A percentile compares a stretch with the other conserved stretches of the same genome.
These are phyloP conservation scores for Pelodiscus sinensis DNA, from an alignment of 2,113 vertebrate genomes.

Conservation along the genomic window DNA sequence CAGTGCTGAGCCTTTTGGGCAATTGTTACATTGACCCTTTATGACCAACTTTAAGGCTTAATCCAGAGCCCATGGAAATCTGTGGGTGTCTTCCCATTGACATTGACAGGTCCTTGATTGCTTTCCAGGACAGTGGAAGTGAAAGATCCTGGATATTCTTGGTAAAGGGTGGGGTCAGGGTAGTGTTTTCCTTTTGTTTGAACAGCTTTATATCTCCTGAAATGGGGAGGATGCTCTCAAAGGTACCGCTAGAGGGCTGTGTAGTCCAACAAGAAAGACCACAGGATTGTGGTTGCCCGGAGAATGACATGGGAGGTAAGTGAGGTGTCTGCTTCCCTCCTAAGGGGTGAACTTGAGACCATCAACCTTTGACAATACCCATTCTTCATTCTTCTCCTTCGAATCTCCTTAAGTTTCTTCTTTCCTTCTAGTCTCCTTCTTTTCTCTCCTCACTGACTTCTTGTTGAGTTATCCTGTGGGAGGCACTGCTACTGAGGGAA, in stretches of 20 bases:
- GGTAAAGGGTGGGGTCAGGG: neutral
- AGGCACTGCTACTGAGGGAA: neutral
- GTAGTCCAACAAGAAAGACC: neutral
- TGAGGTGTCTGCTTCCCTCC: too few species aligned
- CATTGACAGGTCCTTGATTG: neutral
- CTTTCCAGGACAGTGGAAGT: neutral
- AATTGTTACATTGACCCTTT: neutral
- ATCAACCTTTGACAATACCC: neutral
- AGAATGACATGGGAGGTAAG: too few species aligned
- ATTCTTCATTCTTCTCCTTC: neutral
- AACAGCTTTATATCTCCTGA: neutral
- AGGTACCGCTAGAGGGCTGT: neutral
- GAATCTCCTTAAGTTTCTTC: neutral
- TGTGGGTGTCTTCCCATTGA: neutral
- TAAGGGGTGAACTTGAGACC: neutral
- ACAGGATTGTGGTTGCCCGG: too few species aligned
- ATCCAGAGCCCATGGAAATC: neutral
- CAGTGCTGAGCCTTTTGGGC: neutral
- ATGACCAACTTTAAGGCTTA: neutral
- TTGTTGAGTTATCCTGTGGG: neutral
- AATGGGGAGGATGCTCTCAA: neutral
- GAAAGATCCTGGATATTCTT: neutral
- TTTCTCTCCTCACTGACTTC: neutral
- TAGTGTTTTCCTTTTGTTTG: neutral
- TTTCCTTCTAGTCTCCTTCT: neutral